phyloP scores from a whole-genome alignment of 2,797 vertebrate species.

The Clarias laeviceps region DNA sequence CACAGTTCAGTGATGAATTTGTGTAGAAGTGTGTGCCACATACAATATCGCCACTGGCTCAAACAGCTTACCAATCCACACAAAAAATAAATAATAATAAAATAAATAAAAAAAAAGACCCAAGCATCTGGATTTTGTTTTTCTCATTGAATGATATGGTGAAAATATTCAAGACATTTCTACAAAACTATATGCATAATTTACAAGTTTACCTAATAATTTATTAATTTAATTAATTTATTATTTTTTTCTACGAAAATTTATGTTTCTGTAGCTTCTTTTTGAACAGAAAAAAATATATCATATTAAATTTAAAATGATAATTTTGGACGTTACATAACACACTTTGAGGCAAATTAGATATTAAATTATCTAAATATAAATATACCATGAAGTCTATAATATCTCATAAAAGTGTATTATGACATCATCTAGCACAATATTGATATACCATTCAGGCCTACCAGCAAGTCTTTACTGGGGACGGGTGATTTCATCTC shows the following conservation, averaged over 20 bases:
- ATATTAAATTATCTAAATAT: too few relatives aligned
- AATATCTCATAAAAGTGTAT: too few relatives aligned
- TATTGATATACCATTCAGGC: not conserved
- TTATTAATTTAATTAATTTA: too few relatives aligned
- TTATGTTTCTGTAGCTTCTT: too few relatives aligned
- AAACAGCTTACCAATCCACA: constrained; percentile 5
- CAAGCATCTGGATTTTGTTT: not conserved
- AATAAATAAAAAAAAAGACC: not conserved
- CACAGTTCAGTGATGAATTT: constrained; percentile 29
- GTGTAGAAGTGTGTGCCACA: constrained; percentile 19
- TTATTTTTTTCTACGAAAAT: too few relatives aligned
- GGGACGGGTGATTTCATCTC: not conserved
- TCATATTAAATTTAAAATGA: too few relatives aligned
- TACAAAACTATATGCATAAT: not conserved
- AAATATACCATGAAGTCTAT: too few relatives aligned
- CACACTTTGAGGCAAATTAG: too few relatives aligned
- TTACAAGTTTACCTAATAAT: not conserved
- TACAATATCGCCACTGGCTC: constrained; percentile 30
- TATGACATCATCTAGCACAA: not conserved
- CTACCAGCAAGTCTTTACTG: not conserved
- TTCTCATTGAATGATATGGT: too few relatives aligned
- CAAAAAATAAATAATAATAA: not conserved
- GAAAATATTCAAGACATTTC: too few relatives aligned
- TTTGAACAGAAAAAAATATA: too few relatives aligned
- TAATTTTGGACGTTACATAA: too few relatives aligned